Percentiles rank a stretch among this genome's conserved stretches.
Evolutionary conservation across 2,113 vertebrate genomes (phyloP).

Genomic region (Suricata suricatta): DNA sequence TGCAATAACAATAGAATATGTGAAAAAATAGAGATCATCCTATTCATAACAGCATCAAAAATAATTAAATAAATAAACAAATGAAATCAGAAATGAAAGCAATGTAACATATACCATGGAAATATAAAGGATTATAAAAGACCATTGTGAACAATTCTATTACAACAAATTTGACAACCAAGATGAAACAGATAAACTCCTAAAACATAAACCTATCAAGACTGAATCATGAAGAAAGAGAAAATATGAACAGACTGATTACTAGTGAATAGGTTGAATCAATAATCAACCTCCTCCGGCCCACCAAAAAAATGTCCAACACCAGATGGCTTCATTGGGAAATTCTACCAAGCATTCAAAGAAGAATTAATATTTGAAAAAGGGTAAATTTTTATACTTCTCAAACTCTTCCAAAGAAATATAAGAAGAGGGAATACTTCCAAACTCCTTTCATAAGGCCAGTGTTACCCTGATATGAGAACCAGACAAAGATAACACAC

Average conservation of each 20-base stretch:
- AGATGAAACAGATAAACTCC: not conserved
- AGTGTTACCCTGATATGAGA: too few species aligned
- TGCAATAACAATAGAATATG: not conserved
- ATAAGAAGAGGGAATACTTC: too few species aligned
- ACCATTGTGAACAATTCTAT: not conserved
- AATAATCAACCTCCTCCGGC: too few species aligned
- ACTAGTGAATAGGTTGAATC: too few species aligned
- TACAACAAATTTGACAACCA: not conserved
- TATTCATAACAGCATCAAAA: not conserved
- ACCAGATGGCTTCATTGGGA: too few species aligned
- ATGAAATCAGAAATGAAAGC: not conserved
- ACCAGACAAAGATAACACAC: too few species aligned
- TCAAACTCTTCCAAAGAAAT: too few species aligned
- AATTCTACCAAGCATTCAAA: too few species aligned
- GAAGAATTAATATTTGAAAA: too few species aligned
- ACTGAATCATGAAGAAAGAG: not conserved
- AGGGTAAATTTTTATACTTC: too few species aligned
- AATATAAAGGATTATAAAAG: not conserved
- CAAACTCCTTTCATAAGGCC: too few species aligned
- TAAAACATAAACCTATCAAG: not conserved
- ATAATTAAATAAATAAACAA: not conserved
- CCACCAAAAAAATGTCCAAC: too few species aligned
- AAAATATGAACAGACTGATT: not conserved
- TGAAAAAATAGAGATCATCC: not conserved
- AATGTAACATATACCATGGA: not conserved